Conservation (phyloP, 2,888 invertebrate genomes). For the Apamea anceps region DNA sequence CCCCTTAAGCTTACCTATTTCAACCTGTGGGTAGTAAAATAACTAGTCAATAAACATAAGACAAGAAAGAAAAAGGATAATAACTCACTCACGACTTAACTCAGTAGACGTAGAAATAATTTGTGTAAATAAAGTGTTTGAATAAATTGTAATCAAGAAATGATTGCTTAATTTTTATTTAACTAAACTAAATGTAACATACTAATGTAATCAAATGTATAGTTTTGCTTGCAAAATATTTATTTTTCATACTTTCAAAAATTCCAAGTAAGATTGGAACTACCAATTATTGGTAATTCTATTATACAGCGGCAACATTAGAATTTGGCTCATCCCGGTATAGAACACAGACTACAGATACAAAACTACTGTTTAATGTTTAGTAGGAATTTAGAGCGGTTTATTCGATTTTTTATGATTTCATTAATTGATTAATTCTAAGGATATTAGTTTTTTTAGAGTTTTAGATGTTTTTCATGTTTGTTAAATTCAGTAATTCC, state of each 20-base stretch:
- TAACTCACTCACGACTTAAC: too few species aligned
- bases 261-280: background rate
- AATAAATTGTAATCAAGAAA: background rate
- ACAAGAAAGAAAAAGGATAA: background rate
- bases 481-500: background rate
- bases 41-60: background rate
- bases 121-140: too few species aligned
- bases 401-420: background rate
- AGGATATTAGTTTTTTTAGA: background rate
- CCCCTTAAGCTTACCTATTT: background rate
- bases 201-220: background rate
- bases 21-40: background rate
- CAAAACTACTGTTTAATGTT: too few species aligned
- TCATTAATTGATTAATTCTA: background rate
- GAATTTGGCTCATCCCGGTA: background rate
- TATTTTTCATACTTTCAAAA: too few species aligned
- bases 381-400: background rate
- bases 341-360: background rate
- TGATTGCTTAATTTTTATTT: background rate
- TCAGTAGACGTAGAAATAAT: background rate
- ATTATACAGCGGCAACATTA: background rate
- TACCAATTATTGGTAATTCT: background rate
- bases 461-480: too few species aligned
- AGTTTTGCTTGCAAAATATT: background rate
- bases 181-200: background rate